Conservation (phyloP, 2,888 invertebrate species). For the Epirrita christyi region DNA sequence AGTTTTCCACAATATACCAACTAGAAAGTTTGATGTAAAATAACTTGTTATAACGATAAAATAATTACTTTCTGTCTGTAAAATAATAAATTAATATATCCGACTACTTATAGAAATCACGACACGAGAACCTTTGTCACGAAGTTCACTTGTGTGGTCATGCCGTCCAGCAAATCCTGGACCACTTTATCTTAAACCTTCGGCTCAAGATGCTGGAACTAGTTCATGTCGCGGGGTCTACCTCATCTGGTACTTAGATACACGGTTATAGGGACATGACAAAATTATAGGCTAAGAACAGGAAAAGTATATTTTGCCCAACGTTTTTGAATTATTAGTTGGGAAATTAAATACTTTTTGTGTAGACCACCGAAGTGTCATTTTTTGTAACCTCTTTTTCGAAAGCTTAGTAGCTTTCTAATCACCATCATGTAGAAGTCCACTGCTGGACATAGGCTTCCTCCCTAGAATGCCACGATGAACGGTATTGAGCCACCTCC, state of each 20-base stretch:
- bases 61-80: not conserved
- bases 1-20: too few species aligned
- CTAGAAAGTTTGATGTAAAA: too few species aligned
- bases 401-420: not conserved
- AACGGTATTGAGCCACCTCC: too few species aligned
- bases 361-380: conserved; percentile 25
- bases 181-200: conserved; percentile 34
- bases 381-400: conserved; percentile 9
- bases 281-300: conserved; percentile 65
- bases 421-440: too few species aligned
- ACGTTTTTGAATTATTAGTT: conserved; percentile 50
- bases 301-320: conserved; percentile 63
- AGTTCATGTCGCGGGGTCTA: conserved; percentile 37
- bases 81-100: conserved; percentile 18
- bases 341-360: conserved; percentile 43
- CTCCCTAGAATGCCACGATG: too few species aligned
- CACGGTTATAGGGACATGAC: conserved; percentile 43
- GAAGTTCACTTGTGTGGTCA: conserved; percentile 65
- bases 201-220: not conserved
- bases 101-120: conserved; percentile 41
- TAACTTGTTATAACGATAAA: too few species aligned
- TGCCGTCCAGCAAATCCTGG: conserved; percentile 43
- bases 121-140: conserved; percentile 54
- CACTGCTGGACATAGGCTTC: too few species aligned
- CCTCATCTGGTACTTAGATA: conserved; percentile 40